Evolutionary conservation across 2,113 vertebrate genomes (phyloP), one percentile per base, ranked within the genome.

Genomic region (Ceyx margarethae): DNA sequence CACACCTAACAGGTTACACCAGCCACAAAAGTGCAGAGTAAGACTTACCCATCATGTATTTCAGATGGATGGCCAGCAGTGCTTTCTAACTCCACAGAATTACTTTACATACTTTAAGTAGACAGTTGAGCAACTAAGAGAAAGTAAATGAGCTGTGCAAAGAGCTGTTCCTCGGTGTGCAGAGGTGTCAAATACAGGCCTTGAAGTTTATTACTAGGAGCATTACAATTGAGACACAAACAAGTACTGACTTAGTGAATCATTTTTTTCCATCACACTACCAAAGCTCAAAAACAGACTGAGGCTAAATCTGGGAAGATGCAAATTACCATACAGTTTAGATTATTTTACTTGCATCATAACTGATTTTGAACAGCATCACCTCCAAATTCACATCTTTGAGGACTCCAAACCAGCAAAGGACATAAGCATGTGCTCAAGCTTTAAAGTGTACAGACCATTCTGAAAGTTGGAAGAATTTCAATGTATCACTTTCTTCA

Each of bases 181-280:
- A 89, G 17, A 80, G 46, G 21, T 58, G 16, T 53, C 51, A 57
- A 50, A 35, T 1, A 31, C 0, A 0, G 0, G 3, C 6, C 18
- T 54, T 31, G 11, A 54, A 85, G 53, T 31, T 82, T 76, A 84
- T 15, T 35, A 62, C 28, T 8, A 42, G 9, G 15, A 81, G 26
- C 28, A 29, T 16, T 56, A 76, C 18, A 72, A 26, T 37, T n/a
- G 23, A 85, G 33, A 87, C 8, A 65, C 7, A 16, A 68, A 84
- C 19, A 64, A 72, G 19, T 33, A 71, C 31, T n/a, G 37, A 81
- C 51, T 53, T 26, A 42, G 48, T 18, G 15, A 86, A 62, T 33
- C 66, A 82, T 42, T 65, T 64, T 58, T 37, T 75, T 37, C 57
- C 71, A 15, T 20, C 43, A 56, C 42, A 46, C 26, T 51, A 48